Evolutionary conservation across 2,888 invertebrate genomes (phyloP).

Genomic region (Volucella inflata): DNA sequence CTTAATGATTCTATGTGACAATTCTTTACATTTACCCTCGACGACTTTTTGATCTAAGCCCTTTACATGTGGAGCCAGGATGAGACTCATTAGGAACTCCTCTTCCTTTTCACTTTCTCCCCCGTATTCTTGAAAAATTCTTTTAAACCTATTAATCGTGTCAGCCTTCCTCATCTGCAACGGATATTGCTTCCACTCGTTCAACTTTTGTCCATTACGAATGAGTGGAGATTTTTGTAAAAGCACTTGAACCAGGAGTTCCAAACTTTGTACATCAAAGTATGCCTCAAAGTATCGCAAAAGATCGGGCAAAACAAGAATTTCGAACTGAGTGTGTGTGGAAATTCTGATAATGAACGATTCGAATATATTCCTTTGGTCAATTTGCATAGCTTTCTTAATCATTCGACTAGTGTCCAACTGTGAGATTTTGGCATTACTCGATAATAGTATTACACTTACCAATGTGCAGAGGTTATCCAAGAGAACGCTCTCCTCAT

Average conservation of each 20-base stretch:
- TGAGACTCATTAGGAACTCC: constrained; percentile 80
- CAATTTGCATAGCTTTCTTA: constrained; percentile 86
- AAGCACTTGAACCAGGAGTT: constrained; percentile 88
- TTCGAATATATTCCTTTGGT: constrained; percentile 86
- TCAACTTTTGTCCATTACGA: constrained; percentile 86
- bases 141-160: constrained; percentile 78
- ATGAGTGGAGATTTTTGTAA: constrained; percentile 87
- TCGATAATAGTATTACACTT: constrained; percentile 86
- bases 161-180: constrained; percentile 85
- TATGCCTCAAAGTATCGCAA: constrained; percentile 86
- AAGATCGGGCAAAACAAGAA: constrained; percentile 88
- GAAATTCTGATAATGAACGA: constrained; percentile 88
- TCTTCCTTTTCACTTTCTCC: constrained; percentile 80
- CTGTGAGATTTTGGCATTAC: constrained; percentile 88
- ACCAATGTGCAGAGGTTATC: constrained; percentile 84
- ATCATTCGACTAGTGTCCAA: constrained; percentile 89
- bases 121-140: constrained; percentile 75
- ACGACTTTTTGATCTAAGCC: constrained; percentile 76
- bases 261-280: constrained; percentile 85
- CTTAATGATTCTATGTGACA: constrained; percentile 20
- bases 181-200: constrained; percentile 88
- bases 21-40: constrained; percentile 37
- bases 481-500: constrained; percentile 30
- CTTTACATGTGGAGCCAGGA: constrained; percentile 80
- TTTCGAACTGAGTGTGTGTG: constrained; percentile 88